Percentiles rank a stretch among this genome's conserved stretches.
phyloP scores from a whole-genome alignment of 2,113 vertebrate species.

The Psephotus haematonotus region DNA sequence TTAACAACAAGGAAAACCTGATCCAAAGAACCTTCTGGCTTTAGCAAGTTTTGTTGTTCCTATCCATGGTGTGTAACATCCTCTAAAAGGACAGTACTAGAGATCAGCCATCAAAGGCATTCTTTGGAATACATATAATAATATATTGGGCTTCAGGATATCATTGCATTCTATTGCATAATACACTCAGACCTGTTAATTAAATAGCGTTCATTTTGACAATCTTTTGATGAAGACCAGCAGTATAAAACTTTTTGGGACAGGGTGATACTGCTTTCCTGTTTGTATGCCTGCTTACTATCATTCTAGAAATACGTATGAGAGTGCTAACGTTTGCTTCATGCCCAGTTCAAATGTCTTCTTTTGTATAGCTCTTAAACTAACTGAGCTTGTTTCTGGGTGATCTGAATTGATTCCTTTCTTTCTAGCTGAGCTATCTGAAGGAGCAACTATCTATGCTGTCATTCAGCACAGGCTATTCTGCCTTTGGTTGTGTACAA shows the following conservation, averaged over 20 bases:
- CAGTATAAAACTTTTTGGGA: neutral
- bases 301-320: neutral
- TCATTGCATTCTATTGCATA: neutral
- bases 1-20: neutral
- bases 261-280: neutral
- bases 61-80: neutral
- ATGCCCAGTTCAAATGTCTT: neutral
- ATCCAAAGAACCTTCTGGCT: neutral
- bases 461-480: neutral
- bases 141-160: neutral
- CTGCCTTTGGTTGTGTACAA: neutral
- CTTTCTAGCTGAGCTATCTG: neutral
- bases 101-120: neutral
- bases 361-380: neutral
- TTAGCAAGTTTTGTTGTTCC: neutral
- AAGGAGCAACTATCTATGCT: neutral
- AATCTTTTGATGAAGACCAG: neutral
- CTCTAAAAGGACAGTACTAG: neutral
- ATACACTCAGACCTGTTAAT: neutral
- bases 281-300: neutral
- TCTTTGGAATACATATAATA: neutral
- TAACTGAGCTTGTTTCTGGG: neutral
- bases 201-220: neutral
- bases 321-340: neutral
- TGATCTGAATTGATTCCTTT: neutral